Conservation (phyloP, 2,113 vertebrate species). For the Carettochelys insculpta region DNA sequence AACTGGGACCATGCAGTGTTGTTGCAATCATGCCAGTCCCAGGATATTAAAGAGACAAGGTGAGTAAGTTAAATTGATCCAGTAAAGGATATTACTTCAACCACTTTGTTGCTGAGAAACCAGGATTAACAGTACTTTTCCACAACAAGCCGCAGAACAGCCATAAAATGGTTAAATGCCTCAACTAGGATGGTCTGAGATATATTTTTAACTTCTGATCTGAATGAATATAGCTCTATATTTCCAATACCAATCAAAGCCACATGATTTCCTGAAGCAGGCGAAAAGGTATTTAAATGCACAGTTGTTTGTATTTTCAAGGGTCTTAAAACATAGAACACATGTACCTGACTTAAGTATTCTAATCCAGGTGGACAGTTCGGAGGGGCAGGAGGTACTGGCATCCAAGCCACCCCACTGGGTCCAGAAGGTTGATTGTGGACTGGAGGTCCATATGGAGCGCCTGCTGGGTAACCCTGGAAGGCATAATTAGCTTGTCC, state of each 20-base stretch:
- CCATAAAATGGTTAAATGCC: neutral
- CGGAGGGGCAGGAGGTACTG: slow-evolving; percentile 44
- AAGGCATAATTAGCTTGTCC: neutral
- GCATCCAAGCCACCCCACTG: slow-evolving; percentile 60
- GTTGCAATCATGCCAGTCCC: neutral
- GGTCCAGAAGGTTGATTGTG: slow-evolving; percentile 44
- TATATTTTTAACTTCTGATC: neutral
- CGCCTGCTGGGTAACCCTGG: neutral
- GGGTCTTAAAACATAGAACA: neutral
- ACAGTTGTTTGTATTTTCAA: neutral
- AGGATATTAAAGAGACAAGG: neutral
- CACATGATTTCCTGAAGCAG: neutral
- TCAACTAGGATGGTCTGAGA: neutral
- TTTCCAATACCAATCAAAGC: neutral
- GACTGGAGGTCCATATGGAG: slow-evolving; percentile 13
- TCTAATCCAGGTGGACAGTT: slow-evolving; percentile 79
- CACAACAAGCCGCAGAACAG: neutral
- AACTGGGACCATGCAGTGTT: neutral
- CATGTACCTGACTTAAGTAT: slow-evolving; percentile 78
- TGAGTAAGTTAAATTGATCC: neutral
- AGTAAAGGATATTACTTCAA: neutral
- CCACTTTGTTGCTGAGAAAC: neutral
- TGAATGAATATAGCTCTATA: neutral
- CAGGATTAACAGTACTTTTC: neutral
- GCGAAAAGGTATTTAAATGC: neutral